Conservation (phyloP, 2,888 invertebrate genomes). For the Agonum fuliginosum region DNA sequence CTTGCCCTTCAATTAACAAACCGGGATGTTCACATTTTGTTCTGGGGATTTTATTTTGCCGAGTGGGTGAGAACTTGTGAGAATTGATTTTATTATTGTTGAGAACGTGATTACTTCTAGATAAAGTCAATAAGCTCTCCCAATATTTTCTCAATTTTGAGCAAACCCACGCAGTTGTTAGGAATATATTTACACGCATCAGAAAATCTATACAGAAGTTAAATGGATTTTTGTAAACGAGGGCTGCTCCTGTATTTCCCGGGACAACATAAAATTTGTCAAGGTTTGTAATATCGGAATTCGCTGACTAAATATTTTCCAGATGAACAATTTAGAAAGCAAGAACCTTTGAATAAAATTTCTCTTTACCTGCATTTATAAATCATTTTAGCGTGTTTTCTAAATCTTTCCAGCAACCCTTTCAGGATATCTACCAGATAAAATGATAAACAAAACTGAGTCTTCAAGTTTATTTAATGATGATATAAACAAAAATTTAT, state of each 20-base stretch:
- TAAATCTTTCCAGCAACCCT: constrained; percentile 13
- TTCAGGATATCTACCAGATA: too few species aligned
- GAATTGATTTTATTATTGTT: too few species aligned
- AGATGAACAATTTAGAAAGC: constrained; percentile 44
- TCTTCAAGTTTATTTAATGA: neutral
- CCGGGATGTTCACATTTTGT: too few species aligned
- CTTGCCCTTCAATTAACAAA: too few species aligned
- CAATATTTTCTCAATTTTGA: too few species aligned
- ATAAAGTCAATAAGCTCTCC: too few species aligned
- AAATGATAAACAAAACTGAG: neutral
- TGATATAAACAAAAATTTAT: too few species aligned
- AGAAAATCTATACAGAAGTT: neutral
- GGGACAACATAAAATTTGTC: constrained; percentile 21
- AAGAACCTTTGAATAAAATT: constrained; percentile 24
- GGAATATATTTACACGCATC: neutral
- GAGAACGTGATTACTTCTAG: too few species aligned
- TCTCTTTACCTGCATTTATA: constrained; percentile 39
- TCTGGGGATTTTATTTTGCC: too few species aligned
- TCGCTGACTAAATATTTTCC: constrained; percentile 37
- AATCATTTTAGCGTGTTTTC: constrained; percentile 26
- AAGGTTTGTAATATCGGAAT: constrained; percentile 29
- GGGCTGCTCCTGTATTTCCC: neutral
- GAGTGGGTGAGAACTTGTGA: too few species aligned
- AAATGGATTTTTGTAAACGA: neutral
- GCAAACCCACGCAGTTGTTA: neutral